Percentiles rank a stretch among this genome's conserved stretches.
These are phyloP conservation scores for Pedetes capensis DNA, from an alignment of 2,113 vertebrate genomes.

Conservation along the genomic window DNA sequence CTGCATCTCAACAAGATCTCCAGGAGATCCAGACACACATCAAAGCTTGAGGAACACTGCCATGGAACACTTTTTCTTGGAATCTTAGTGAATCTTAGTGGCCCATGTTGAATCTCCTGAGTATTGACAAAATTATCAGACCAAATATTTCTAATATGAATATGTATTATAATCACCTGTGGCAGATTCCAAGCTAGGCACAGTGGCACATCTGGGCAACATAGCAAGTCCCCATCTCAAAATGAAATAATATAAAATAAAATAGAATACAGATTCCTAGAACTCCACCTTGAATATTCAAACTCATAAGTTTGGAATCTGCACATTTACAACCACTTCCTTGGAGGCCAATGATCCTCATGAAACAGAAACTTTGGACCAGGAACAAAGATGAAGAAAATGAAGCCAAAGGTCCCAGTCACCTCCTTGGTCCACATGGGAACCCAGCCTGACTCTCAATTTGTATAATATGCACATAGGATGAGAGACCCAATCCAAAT, in stretches of 20 bases:
- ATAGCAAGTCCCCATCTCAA: neutral
- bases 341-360: neutral
- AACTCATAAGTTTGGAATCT: neutral
- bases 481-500: neutral
- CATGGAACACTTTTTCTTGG: neutral
- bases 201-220: neutral
- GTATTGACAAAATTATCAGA: neutral
- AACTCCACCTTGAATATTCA: neutral
- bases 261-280: neutral
- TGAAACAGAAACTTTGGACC: neutral
- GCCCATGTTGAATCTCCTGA: neutral
- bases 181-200: neutral
- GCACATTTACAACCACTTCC: neutral
- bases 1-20: neutral
- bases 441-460: neutral
- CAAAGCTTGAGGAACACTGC: neutral
- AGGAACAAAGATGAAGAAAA: neutral
- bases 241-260: neutral
- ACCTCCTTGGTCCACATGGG: neutral
- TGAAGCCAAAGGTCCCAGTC: neutral
- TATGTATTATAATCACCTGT: neutral
- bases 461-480: neutral
- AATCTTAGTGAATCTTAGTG: neutral
- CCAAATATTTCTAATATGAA: neutral
- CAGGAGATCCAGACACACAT: neutral